Conservation (phyloP, 2,888 invertebrate species). For the Prosapia bicincta region DNA sequence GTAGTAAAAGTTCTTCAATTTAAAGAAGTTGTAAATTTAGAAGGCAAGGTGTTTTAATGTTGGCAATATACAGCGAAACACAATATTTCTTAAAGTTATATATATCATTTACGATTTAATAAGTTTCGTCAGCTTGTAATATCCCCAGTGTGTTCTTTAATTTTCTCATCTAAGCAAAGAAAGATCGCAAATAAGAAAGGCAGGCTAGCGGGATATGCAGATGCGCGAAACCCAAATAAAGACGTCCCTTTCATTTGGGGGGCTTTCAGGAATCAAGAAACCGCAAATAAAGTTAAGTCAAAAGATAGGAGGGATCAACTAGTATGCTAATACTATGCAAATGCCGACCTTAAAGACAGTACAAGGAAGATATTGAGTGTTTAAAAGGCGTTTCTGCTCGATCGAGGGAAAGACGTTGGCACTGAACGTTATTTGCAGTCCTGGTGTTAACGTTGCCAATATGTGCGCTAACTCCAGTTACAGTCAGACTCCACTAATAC, state of each 20-base stretch:
- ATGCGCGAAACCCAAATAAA: constrained; percentile 35
- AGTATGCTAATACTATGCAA: constrained; percentile 40
- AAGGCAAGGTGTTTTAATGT: too few relatives aligned
- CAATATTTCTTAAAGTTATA: too few relatives aligned
- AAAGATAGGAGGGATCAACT: constrained; percentile 37
- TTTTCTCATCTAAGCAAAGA: constrained; percentile 20
- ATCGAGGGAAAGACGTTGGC: not conserved
- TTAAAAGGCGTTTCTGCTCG: not conserved
- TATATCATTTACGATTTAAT: too few relatives aligned
- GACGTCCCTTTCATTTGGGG: constrained; percentile 39
- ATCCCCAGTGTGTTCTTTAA: too few relatives aligned
- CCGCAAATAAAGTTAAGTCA: constrained; percentile 39
- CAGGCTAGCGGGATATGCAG: constrained; percentile 34
- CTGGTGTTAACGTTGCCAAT: too few relatives aligned
- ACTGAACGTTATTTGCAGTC: too few relatives aligned
- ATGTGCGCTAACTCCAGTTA: too few relatives aligned
- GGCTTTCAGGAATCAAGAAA: constrained; percentile 39
- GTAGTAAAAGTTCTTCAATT: too few relatives aligned
- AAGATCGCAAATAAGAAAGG: constrained; percentile 15
- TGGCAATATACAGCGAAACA: too few relatives aligned
- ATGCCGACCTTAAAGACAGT: constrained; percentile 26
- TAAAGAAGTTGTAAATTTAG: too few relatives aligned
- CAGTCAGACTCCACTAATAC: too few relatives aligned
- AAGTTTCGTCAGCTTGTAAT: too few relatives aligned
- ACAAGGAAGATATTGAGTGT: constrained; percentile 16